phyloP scores from a whole-genome alignment of 2,113 vertebrate genomes.

The Aldabrachelys gigantea region DNA sequence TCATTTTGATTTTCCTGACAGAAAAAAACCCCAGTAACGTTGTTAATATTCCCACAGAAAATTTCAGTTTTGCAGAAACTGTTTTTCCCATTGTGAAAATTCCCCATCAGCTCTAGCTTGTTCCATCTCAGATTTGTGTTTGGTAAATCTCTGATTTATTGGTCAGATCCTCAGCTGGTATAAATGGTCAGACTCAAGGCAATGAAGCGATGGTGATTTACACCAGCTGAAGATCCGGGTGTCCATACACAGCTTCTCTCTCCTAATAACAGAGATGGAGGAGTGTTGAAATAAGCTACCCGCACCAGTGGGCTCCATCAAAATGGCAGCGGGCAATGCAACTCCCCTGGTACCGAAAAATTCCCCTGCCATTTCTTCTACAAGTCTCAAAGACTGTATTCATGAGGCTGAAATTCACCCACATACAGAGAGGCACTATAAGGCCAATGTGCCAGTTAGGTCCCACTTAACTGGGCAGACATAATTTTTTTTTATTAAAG shows the following conservation, averaged over 20 bases:
- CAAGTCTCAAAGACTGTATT: background rate
- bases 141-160: background rate
- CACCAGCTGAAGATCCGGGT: background rate
- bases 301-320: background rate
- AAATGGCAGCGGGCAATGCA: background rate
- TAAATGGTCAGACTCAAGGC: conserved; percentile 47
- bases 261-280: background rate
- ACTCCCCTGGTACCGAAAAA: accelerated
- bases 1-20: background rate
- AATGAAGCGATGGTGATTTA: conserved; percentile 27
- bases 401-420: background rate
- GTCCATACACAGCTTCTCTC: background rate
- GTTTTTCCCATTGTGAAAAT: conserved; percentile 14
- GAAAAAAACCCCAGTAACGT: background rate
- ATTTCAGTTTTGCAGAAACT: background rate
- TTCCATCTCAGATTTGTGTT: conserved; percentile 67
- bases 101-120: conserved; percentile 1
- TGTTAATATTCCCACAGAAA: background rate
- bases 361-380: accelerated
- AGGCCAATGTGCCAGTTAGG: background rate
- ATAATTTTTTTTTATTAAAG: background rate
- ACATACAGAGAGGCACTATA: background rate
- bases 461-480: background rate
- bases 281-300: background rate
- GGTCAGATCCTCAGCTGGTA: conserved; percentile 51